These are phyloP conservation scores for Timandra comae DNA, from an alignment of 2,888 invertebrate genomes.

Conservation along the genomic window DNA sequence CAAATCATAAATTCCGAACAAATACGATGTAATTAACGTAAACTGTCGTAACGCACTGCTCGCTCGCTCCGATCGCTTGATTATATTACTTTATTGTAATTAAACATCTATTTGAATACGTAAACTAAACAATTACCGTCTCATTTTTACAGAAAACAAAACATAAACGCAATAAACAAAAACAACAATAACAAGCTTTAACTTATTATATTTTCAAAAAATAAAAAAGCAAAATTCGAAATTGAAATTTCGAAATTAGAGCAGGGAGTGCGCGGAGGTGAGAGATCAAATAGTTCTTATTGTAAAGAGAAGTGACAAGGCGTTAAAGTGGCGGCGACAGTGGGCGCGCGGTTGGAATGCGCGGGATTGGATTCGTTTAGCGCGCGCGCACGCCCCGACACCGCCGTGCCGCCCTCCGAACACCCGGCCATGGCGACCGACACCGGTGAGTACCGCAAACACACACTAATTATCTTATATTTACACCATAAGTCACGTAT, in stretches of 20 bases:
- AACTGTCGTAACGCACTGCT: constrained; percentile 19
- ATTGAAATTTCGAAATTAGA: constrained; percentile 15
- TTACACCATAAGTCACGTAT: too few relatives aligned
- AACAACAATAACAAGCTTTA: constrained; percentile 38
- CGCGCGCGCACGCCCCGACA: constrained; percentile 67
- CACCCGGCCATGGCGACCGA: constrained; percentile 74
- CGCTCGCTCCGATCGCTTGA: constrained; percentile 25
- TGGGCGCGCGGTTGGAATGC: constrained; percentile 68
- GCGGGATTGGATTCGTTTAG: constrained; percentile 68
- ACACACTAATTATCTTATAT: constrained; percentile 6
- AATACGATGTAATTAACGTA: constrained; percentile 21
- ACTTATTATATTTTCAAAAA: constrained; percentile 23
- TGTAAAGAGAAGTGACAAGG: constrained; percentile 40
- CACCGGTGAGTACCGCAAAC: constrained; percentile 51
- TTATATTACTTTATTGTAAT: constrained; percentile 6
- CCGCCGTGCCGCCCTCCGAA: constrained; percentile 71
- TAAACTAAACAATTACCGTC: constrained; percentile 4
- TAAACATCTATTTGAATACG: too few relatives aligned
- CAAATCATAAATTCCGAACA: constrained; percentile 22
- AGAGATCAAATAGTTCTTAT: constrained; percentile 21
- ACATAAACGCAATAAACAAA: constrained; percentile 35
- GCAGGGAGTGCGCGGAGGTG: constrained; percentile 22
- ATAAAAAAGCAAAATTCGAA: constrained; percentile 16
- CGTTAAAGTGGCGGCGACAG: constrained; percentile 64
- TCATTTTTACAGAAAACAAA: constrained; percentile 40